Base-by-base conservation (phyloP, 2,888 invertebrate genomes). In the Drosophila engyochracea region DNA sequence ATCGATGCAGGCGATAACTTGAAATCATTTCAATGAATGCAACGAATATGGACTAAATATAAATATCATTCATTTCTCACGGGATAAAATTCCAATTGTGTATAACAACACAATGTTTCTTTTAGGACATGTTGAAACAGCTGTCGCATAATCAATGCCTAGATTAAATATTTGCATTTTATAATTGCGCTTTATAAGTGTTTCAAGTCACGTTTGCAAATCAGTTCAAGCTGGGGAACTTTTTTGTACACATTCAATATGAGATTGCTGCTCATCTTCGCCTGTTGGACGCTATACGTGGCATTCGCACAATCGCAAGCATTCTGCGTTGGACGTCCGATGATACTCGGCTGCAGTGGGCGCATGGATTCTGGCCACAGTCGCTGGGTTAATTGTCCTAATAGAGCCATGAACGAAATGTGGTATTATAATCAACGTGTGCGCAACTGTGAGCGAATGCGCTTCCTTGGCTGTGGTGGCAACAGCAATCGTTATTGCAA, bases 401-500 rank as follows among this genome's bases (percentile, higher is more conserved):
- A 2, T 4, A 25, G 47, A 25, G 47, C 47, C 47, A 47, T 54
- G 44, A 22, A 28, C 22, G 19, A 12, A 4, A 65, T 65, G 49
- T 73, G 54, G 64, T 65, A 54, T 44, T 73, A 54, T 7, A 41
- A 55, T 4, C 5, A 9, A 3, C 22, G 5, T 1, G 3, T 19
- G 3, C 39, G 19, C n/a, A 53, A 19, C n/a, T 73, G 73, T 5
- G 7, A 25, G 1, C 47, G 7, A 19, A 37, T 51, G 47, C 9
- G 9, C 0, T 73, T 41, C 16, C 5, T n/a, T 2, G 54, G 59
- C 12, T 73, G 72, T 19, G 74, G 37, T 9, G 35, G 59, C 30
- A 65, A 54, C 4, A 31, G 7, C 19, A 59, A 65, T 51, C 64
- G 65, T 6, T 59, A 49, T 41, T 72, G 73, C 30, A 37, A 47